Percentiles rank a stretch among this genome's conserved stretches.
These are phyloP conservation scores for Sandelia bainsii DNA, from an alignment of 2,797 vertebrate genomes.

Conservation along the genomic window DNA sequence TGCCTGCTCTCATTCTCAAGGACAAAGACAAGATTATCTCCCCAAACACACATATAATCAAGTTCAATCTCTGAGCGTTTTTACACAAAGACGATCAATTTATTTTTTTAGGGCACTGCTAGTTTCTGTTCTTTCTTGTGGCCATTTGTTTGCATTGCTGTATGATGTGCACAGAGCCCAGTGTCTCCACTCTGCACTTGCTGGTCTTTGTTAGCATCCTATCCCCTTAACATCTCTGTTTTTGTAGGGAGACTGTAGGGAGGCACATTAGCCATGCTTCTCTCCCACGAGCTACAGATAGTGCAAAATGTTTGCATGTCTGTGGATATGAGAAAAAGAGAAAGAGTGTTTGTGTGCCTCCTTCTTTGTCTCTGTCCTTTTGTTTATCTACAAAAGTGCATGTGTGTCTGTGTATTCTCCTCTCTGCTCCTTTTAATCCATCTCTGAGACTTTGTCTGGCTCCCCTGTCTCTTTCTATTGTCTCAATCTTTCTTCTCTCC, in stretches of 20 bases:
- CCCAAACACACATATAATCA: constrained; percentile 5
- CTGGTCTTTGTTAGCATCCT: constrained; percentile 62
- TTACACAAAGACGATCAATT: constrained; percentile 59
- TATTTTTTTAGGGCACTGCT: constrained; percentile 27
- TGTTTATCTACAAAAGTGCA: constrained; percentile 43
- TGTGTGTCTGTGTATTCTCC: constrained; percentile 42
- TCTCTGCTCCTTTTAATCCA: constrained; percentile 52
- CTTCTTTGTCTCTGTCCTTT: constrained; percentile 46
- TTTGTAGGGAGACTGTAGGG: constrained; percentile 44
- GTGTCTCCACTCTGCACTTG: constrained; percentile 35
- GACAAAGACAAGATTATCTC: constrained; percentile 14
- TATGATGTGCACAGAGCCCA: constrained; percentile 28
- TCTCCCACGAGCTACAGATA: constrained; percentile 51
- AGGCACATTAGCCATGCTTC: constrained; percentile 65
- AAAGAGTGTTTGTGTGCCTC: constrained; percentile 18
- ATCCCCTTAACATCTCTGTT: constrained; percentile 63
- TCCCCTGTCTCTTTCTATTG: constrained; percentile 57
- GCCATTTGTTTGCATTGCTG: constrained; percentile 52
- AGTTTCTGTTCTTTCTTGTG: constrained; percentile 53
- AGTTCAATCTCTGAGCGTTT: constrained; percentile 19
- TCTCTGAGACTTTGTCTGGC: constrained; percentile 38
- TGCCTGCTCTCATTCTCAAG: constrained; percentile 1
- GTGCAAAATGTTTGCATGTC: constrained; percentile 33
- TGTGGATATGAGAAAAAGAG: constrained; percentile 23
- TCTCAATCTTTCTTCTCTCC: constrained; percentile 58